Evolutionary conservation across 2,113 vertebrate genomes (phyloP), one percentile per base, ranked within the genome.

Genomic region (Ia io): DNA sequence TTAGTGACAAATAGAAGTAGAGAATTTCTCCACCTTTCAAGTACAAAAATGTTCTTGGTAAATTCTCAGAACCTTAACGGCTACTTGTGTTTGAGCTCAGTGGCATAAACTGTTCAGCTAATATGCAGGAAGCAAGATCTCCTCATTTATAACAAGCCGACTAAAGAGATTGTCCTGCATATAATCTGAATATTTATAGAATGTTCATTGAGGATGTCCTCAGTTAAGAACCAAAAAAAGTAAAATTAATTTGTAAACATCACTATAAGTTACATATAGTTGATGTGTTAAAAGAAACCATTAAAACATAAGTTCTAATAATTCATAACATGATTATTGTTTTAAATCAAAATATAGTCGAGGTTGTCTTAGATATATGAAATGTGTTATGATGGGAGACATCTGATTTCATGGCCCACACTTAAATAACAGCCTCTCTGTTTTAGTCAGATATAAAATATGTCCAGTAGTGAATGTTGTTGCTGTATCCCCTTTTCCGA

Each of bases 11-110:
- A 37, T 22, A 89, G 74, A 95, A 94, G 80, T 56, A 82, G 42
- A 76, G 47, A 23, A 73, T 79, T 94, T 94, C 20, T 51, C 88
- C 32, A 79, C 71, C 32, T n/a, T 95, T 91, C 32, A 84, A 79
- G 47, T 89, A 94, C 23, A 79, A 83, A 94, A 86, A 32, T 37
- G 3, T 91, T 90, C 65, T n/a, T 47, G 88, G 40, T 30, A 88
- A 71, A 78, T 71, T 94, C 47, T 77, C 40, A 76, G 93, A 89
- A 73, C 90, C 61, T 76, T 84, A 87, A 87, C 44, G 65, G 44
- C 40, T 77, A 67, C 40, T 67, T 35, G 51, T 28, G 87, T 85
- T 88, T 88, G 77, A 93, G 6, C 30, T 69, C 42, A 67, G n/a
- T 74, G 56, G 49, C 17, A 35, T 6, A 42, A 51, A 70, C 12